Evolutionary conservation across 2,113 vertebrate species (phyloP), one percentile per base, ranked within the genome.

Genomic region (Paratilapia polleni): DNA sequence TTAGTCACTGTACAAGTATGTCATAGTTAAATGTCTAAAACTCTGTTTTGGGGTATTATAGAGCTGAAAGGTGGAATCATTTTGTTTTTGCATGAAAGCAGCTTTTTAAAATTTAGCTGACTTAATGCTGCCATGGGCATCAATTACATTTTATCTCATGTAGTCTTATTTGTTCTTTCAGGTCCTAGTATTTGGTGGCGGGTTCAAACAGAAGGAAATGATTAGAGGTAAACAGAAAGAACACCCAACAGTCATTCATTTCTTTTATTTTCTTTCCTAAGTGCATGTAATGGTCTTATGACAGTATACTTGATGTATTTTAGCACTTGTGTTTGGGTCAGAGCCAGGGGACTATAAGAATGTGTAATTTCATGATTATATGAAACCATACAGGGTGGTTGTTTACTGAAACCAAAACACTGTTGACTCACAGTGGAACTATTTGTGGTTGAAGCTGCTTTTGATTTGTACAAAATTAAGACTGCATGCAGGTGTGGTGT

Each of bases 391-490:
- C 79, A 58, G 88, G 83, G 87, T 85, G 89, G 85, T 80, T 83
- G 87, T 87, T 87, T 34, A 10, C 28, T 22, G 54, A 66, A 77
- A 81, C 86, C 78, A 90, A 85, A 85, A 84, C 79, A 80, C 36
- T 59, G 80, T 85, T 89, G 83, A 90, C 88, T 92, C 92, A 92
- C 79, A 57, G 75, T 76, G 81, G 75, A 94, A 89, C 78, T 89
- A 92, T 93, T 91, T 93, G 91, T 78, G 90, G 91, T 89, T 61
- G 66, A 80, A 90, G 77, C 90, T 94, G 92, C 80, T 91, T 91
- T 89, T 90, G 82, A 94, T 94, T 93, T 88, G 82, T 56, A 84
- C 84, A 75, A 59, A 89, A 87, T 80, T 80, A 89, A 82, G 78
- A 22, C 57, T 81, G 26, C 22, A 38, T 87, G 89, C 82, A 84